Conservation (phyloP, 2,113 vertebrate genomes). For the Tragelaphus strepsiceros region DNA sequence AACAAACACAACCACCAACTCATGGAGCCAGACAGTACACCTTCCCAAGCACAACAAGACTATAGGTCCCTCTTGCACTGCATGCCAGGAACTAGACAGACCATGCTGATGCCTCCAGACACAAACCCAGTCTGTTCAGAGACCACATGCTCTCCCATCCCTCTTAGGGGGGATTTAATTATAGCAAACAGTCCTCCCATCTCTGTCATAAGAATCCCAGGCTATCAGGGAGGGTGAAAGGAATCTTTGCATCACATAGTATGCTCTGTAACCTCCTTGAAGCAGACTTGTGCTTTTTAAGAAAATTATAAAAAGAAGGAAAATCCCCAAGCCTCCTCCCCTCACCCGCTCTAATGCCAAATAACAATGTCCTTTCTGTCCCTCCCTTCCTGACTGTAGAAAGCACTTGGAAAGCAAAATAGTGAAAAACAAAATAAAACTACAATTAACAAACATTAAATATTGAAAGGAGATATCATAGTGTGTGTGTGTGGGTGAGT, state of each 20-base stretch:
- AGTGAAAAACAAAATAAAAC: slow-evolving; percentile 23
- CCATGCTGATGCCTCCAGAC: not conserved
- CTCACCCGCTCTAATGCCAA: not conserved
- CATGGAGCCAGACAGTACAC: not conserved
- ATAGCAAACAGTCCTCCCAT: slow-evolving; percentile 23
- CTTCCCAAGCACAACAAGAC: not conserved
- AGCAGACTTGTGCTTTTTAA: slow-evolving; percentile 23
- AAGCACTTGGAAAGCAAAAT: slow-evolving; percentile 47
- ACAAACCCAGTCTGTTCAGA: slow-evolving; percentile 11
- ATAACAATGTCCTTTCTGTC: not conserved
- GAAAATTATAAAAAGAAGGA: slow-evolving; percentile 4
- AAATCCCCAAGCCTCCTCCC: not conserved
- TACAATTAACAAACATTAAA: slow-evolving; percentile 12
- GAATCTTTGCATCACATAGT: not conserved
- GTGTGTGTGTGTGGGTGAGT: not conserved
- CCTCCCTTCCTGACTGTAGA: not conserved
- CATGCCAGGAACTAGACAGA: not conserved
- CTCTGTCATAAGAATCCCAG: not conserved
- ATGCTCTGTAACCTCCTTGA: not conserved
- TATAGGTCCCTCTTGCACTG: not conserved
- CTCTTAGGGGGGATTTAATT: not conserved
- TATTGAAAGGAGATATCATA: not conserved
- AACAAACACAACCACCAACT: not conserved
- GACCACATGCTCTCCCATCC: not conserved
- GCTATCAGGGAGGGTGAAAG: not conserved